Evolutionary conservation across 2,888 invertebrate species (phyloP).

Genomic region (Lasioglossum zephyrum): DNA sequence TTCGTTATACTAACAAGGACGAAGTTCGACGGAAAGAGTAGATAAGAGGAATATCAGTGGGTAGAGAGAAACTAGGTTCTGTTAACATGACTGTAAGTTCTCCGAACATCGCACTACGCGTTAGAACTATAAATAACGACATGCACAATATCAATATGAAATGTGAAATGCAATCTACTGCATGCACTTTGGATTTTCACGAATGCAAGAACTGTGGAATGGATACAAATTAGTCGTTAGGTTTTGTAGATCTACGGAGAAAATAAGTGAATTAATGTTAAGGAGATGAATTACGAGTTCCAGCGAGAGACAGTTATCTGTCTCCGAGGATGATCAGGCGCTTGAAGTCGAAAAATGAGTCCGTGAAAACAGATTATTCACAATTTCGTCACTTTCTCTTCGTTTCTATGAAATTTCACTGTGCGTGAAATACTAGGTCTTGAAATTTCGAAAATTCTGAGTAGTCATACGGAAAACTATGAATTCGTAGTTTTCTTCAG

Average conservation of each 20-base stretch:
- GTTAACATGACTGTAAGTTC: neutral
- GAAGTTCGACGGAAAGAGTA: conserved; percentile 34
- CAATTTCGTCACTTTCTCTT: neutral
- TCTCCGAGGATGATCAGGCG: neutral
- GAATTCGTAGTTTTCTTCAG: no score
- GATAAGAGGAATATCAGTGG: conserved; percentile 3
- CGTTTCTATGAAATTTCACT: neutral
- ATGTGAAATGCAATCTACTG: neutral
- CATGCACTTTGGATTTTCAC: neutral
- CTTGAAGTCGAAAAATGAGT: neutral
- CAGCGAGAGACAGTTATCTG: neutral
- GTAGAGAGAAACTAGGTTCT: no score
- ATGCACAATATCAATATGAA: no score
- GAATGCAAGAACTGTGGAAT: neutral
- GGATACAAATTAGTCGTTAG: neutral
- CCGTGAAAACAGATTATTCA: neutral
- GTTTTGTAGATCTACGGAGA: neutral
- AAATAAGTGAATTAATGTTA: neutral
- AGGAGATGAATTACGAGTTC: neutral
- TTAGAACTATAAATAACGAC: no score
- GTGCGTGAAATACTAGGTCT: neutral
- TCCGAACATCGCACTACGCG: no score
- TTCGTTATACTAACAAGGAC: conserved; percentile 17
- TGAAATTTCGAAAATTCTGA: neutral
- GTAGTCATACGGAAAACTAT: no score